Evolutionary conservation across 2,797 vertebrate species (phyloP), one percentile per base, ranked within the genome.

Genomic region (Anguilla anguilla): DNA sequence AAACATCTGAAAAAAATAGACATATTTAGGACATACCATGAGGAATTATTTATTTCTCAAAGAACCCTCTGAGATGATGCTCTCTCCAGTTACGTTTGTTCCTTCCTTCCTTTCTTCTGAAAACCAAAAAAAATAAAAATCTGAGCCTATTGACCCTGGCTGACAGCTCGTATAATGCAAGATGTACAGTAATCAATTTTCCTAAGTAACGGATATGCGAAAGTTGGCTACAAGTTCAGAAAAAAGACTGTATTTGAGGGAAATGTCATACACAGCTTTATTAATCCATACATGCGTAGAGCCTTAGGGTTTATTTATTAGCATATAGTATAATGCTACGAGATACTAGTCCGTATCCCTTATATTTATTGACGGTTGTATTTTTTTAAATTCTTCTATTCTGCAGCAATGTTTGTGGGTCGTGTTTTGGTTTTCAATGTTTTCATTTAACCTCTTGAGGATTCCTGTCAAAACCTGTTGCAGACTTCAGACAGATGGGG

Each of bases 1-100:
- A 53, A 51, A 46, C 31, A 64, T 90, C 91, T 90, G 83, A 77
- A 89, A 87, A 88, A 86, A 86, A 77, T 77, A 88, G 88, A 87
- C 85, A 84, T 89, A 88, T 90, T 91, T 79, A 85, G 88, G 77
- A 88, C 84, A 89, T 57, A 67, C 39, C 49, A 53, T 87, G 35
- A 82, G 87, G 86, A 88, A 85, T 88, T 87, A 87, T 89, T 69
- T 89, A 77, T 85, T 86, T 84, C 39, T 31, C 2, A n/a, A 69
- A 74, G 57, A 87, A 85, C 61, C 79, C 87, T 82, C 64, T 88
- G 90, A 85, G 86, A 87, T 87, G 72, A 85, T 89, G 88, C 88
- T 53, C 81, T 86, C 77, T 87, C 87, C 72, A 46, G 74, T 57
- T 79, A 81, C 74, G 57, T 86, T 25, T 82, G 13, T 31, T 86